Evolutionary conservation across 2,888 invertebrate genomes (phyloP), one percentile per base, ranked within the genome.

Genomic region (Anthophora plumipes): DNA sequence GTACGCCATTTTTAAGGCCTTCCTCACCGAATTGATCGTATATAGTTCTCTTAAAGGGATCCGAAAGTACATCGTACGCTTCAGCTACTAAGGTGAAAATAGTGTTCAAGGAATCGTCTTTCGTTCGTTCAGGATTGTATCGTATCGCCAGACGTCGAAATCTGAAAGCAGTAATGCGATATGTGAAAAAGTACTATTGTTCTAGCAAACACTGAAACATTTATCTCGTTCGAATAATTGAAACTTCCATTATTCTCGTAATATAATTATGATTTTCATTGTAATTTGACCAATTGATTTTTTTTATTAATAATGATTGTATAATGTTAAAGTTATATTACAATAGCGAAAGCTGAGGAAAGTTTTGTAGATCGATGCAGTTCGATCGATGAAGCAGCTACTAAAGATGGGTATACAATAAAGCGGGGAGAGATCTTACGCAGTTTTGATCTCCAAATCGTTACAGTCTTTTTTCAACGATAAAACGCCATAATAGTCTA

Each of bases 21-120:
- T 97, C 96, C 93, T 98, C 98, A 0, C 98, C 98, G 93, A 97
- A 98, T 90, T 97, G 97, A 93, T 98, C 98, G 94, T 97, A 98
- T 20, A 98, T 95, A 17, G 97, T 96, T 74, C 97, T 94, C 79
- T 94, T 94, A 80, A 95, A 93, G 55, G 96, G 95, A 92, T 96
- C 94, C 0, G 95, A 92, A 39, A 98, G 94, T 11, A 97, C 96
- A 89, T 97, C 97, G 91, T 96, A 98, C 0, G 97, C 97, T 94
- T 97, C 97, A 43, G 95, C 96, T 67, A 97, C 95, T 25, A 96
- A 93, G 4, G 94, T 92, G 91, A 96, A 96, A 85, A 95, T 94
- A 71, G 94, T 92, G 81, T 94, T 76, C 50, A 87, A 77, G 61
- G 87, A 83, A 79, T 89, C 88, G 66, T 91, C 89, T 60, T 87